Percentiles rank a stretch among this genome's conserved stretches.
These are phyloP conservation scores for Fregetta grallaria DNA, from an alignment of 2,113 vertebrate genomes.

Conservation along the genomic window DNA sequence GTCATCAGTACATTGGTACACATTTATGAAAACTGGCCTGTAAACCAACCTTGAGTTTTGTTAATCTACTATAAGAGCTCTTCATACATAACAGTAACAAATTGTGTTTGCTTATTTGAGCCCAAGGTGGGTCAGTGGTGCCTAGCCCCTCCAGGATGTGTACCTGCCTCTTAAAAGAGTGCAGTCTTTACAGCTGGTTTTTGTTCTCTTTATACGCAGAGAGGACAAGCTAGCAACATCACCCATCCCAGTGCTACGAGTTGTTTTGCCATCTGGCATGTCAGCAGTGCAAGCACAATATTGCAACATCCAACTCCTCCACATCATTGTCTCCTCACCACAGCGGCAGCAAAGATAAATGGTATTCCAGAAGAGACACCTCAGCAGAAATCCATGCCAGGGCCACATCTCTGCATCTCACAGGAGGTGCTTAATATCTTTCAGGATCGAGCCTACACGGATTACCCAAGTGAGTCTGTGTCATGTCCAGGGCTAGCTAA, in stretches of 20 bases:
- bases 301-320: background rate
- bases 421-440: background rate
- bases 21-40: background rate
- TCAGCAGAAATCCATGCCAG: constrained; percentile 12
- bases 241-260: background rate
- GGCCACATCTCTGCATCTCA: background rate
- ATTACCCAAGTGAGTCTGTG: background rate
- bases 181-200: background rate
- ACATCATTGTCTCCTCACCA: background rate
- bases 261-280: background rate
- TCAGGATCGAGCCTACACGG: background rate
- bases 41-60: background rate
- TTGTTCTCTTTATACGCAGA: background rate
- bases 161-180: background rate
- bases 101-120: background rate
- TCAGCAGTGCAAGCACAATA: background rate
- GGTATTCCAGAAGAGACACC: background rate
- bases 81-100: background rate
- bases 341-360: background rate
- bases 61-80: background rate
- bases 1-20: background rate
- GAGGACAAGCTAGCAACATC: background rate
- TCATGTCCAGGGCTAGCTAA: background rate
- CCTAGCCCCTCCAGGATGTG: no score
- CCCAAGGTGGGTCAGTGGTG: accelerated